Evolutionary conservation across 2,888 invertebrate species (phyloP), one percentile per base, ranked within the genome.

Genomic region (Kuschelorhynchus macadamiae): DNA sequence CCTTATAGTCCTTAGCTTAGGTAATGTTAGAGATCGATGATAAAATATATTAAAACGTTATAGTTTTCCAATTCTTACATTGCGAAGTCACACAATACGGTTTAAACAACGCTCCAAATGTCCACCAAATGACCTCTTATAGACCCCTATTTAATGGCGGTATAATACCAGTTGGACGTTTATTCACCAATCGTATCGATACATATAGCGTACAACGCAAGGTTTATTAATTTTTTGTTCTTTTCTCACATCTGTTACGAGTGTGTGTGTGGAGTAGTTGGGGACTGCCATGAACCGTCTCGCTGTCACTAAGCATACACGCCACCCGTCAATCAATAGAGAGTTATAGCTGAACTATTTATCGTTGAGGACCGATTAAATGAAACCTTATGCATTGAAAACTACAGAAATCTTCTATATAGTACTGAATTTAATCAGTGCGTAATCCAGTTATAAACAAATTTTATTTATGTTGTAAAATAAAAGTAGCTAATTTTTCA

Each of bases 241-340:
- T 62, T 62, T 52, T 52, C 49, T 53, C 44, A 62, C 61, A 62
- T 62, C 61, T 62, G 61, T 52, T 62, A 52, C 61, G 42, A 53
- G 47, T 60, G 41, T 41, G 50, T 20, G 20, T 41, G 50, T 20
- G 20, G 16, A 32, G 30, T 46, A 4, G 32, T 11, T 5, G 57
- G 49, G 61, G 42, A 47, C 47, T 59, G 47, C 59, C 59, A 47
- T 59, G 39, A 32, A 57, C 60, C 50, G 59, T 46, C 59, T 59
- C 47, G 46, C 41, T 60, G 60, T 60, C 60, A 50, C 60, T 60
- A 50, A 60, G 41, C 60, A 50, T 50, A 60, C 60, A 36, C 46
- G 36, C 59, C 47, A 59, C 59, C 59, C 46, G 46, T 47, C 46
- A 18, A 16, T 39, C 44, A 30, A 18, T 59, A 47, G 59, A 36